A percentile compares a stretch with the other conserved stretches of the same genome.
Evolutionary conservation across 2,888 invertebrate genomes (phyloP).

Genomic region (Amphipyra berbera): DNA sequence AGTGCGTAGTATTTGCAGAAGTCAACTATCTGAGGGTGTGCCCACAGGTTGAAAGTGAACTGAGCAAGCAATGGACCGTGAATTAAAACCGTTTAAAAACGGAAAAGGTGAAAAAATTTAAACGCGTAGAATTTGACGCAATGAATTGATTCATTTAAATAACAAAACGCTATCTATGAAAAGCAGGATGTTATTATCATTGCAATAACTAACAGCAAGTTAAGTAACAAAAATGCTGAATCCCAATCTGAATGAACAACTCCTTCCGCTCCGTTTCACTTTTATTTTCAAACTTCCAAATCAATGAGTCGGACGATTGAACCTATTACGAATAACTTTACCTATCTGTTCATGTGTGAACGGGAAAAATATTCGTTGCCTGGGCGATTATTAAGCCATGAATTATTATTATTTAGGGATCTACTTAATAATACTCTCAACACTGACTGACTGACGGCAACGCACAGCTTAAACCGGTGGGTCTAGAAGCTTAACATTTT

Average conservation of each 20-base stretch:
- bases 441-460: too few relatives aligned
- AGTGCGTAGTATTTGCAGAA: too few relatives aligned
- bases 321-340: slow-evolving; percentile 82
- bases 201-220: slow-evolving; percentile 40
- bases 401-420: slow-evolving; percentile 41
- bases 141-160: neutral
- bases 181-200: slow-evolving; percentile 36
- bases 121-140: too few relatives aligned
- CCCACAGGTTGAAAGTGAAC: too few relatives aligned
- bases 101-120: too few relatives aligned
- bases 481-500: too few relatives aligned
- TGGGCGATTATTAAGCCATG: slow-evolving; percentile 52
- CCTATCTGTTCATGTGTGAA: slow-evolving; percentile 74
- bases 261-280: slow-evolving; percentile 82
- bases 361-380: slow-evolving; percentile 71
- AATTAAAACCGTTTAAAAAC: too few relatives aligned
- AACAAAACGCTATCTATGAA: slow-evolving; percentile 9
- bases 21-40: too few relatives aligned
- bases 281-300: slow-evolving; percentile 85
- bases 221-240: slow-evolving; percentile 76
- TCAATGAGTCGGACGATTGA: slow-evolving; percentile 80
- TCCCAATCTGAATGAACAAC: slow-evolving; percentile 81
- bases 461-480: too few relatives aligned
- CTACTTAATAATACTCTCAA: too few relatives aligned
- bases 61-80: too few relatives aligned